Evolutionary conservation across 2,113 vertebrate genomes (phyloP).

Genomic region (Actenoides hombroni): DNA sequence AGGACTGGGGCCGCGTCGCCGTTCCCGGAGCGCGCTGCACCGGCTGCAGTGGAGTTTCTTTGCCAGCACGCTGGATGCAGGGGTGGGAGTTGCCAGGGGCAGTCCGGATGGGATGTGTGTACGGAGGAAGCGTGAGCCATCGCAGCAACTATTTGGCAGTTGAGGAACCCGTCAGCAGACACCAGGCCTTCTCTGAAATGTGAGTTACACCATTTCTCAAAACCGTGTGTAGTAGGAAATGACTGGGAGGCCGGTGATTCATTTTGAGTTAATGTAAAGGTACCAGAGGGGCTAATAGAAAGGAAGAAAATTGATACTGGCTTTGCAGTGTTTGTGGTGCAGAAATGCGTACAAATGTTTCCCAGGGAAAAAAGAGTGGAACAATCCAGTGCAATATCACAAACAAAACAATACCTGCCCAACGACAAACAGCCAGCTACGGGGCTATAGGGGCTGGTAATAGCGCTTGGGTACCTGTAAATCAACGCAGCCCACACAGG

Average conservation of each 20-base stretch:
- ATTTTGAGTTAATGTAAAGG: slow-evolving; percentile 39
- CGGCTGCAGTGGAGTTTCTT: background rate
- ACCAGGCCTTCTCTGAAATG: background rate
- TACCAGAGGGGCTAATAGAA: slow-evolving; percentile 45
- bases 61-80: background rate
- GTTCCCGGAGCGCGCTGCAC: background rate
- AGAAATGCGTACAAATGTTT: slow-evolving; percentile 20
- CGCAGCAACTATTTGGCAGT: background rate
- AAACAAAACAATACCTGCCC: background rate
- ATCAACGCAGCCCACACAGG: background rate
- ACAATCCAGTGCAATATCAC: background rate
- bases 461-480: background rate
- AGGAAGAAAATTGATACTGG: slow-evolving; percentile 40
- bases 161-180: background rate
- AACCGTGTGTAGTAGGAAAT: background rate
- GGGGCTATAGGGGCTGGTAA: background rate
- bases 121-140: background rate
- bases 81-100: background rate
- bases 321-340: slow-evolving; percentile 16
- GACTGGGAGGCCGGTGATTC: slow-evolving; percentile 29
- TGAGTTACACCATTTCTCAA: slow-evolving; percentile 20
- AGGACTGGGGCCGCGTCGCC: background rate
- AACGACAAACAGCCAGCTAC: slow-evolving; percentile 17
- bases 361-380: slow-evolving; percentile 12
- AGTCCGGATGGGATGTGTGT: background rate